phyloP scores from a whole-genome alignment of 2,888 invertebrate genomes.

The Xanthorhoe spadicearia region DNA sequence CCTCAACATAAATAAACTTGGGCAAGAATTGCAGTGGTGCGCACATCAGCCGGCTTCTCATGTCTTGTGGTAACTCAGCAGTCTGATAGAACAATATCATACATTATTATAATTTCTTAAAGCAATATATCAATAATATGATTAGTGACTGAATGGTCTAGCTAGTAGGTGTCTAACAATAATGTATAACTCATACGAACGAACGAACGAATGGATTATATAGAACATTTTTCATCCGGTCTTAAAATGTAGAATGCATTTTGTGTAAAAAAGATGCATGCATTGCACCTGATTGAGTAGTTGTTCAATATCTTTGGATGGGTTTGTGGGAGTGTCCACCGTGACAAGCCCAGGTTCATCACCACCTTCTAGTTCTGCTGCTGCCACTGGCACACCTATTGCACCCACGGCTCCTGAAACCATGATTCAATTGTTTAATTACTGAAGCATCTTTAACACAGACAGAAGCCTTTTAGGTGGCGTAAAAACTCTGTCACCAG shows the following conservation, averaged over 20 bases:
- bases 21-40: constrained; percentile 71
- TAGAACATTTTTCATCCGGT: no score
- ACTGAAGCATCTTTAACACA: no score
- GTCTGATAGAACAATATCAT: constrained; percentile 59
- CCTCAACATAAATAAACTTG: constrained; percentile 78
- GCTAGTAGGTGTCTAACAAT: no score
- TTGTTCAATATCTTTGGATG: constrained; percentile 88
- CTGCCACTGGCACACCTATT: constrained; percentile 82
- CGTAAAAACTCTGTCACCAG: no score
- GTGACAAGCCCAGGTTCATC: constrained; percentile 91
- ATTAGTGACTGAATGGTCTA: no score
- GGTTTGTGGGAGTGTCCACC: constrained; percentile 90
- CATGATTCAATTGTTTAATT: no score
- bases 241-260: no score
- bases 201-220: no score
- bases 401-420: constrained; percentile 66
- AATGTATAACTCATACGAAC: no score
- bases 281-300: constrained; percentile 90
- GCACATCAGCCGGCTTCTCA: constrained; percentile 65
- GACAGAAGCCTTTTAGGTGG: no score
- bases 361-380: constrained; percentile 93
- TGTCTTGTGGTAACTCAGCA: constrained; percentile 71
- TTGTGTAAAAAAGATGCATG: no score
- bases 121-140: not conserved
- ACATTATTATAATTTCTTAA: not conserved